Percentiles rank a stretch among this genome's conserved stretches.
These are phyloP conservation scores for Halictus ligatus DNA, from an alignment of 2,888 invertebrate genomes.

Conservation along the genomic window DNA sequence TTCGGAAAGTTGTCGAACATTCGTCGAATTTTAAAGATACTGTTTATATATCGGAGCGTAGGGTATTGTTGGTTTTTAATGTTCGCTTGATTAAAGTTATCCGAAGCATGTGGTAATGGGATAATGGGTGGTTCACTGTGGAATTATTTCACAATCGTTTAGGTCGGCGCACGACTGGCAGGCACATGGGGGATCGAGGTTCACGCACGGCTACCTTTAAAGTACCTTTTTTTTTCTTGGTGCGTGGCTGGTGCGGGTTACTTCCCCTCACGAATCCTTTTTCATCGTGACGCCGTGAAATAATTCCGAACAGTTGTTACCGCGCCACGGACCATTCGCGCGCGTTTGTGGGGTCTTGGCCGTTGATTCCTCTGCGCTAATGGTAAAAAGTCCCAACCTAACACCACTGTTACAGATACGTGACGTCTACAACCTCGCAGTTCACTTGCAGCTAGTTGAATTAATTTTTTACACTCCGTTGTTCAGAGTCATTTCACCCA, in stretches of 20 bases:
- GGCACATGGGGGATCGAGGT: constrained; percentile 37
- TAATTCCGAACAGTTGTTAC: constrained; percentile 57
- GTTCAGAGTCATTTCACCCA: too few species aligned
- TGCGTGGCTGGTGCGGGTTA: constrained; percentile 47
- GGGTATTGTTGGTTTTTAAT: not conserved
- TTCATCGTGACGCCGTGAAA: constrained; percentile 19
- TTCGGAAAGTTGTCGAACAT: not conserved
- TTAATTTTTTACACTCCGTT: not conserved
- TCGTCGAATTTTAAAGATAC: not conserved
- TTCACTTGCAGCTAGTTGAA: not conserved
- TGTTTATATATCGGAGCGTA: not conserved
- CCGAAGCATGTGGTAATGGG: not conserved
- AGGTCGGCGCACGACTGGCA: not conserved
- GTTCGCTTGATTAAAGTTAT: not conserved
- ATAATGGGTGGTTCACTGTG: not conserved
- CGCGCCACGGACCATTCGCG: constrained; percentile 16
- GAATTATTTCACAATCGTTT: not conserved
- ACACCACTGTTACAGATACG: not conserved
- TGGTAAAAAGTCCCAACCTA: not conserved
- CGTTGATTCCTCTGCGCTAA: not conserved
- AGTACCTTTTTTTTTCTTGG: constrained; percentile 48
- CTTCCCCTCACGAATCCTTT: constrained; percentile 32
- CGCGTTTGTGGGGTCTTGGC: constrained; percentile 15
- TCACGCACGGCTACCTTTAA: constrained; percentile 40
- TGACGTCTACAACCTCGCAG: not conserved